Base-by-base conservation (phyloP, 1,140 invertebrate genomes). In the Propsilocerus akamusi region DNA sequence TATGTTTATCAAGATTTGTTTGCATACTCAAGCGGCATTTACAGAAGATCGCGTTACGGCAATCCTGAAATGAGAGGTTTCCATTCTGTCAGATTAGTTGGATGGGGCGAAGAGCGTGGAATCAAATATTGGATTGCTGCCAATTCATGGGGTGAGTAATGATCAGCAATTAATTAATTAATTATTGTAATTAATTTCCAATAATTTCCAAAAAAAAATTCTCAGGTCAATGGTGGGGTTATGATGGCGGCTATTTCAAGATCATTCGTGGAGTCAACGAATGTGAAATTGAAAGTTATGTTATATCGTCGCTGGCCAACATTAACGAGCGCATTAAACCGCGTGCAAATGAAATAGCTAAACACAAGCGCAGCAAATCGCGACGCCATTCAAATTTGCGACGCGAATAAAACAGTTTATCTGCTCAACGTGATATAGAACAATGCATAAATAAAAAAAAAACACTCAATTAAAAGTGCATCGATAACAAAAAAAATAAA, bases 1-100 rank as follows among this genome's bases (percentile, higher is more conserved):
- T 75, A 72, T 49, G 86, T 96, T 1, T 78, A 86, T 57, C 81
- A 83, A 53, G 91, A 96, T 60, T 91, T 97, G 68, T 97, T 91
- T 68, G 73, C 81, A 49, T 97, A 97, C 63, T 71, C 72, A 49
- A 69, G 73, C 17, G 92, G 92, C 5, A 70, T 97, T 26, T 97
- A 95, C 66, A 71, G 69, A 5, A 77, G 80, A 53, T 75, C 78
- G 1, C 65, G 66, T 3, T 61, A 73, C 32, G 73, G 72, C 4
- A 64, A 74, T 14, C 59, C 63, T 8, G 60, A 75, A 37, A 62
- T 72, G 37, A 73, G 71, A 6, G 87, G 83, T 2, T 86, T 83
- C 58, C 92, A 96, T 66, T 92, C 90, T 17, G 87, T 96, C 1
- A 76, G 87, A 57, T 81, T 97, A 54, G 67, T 95, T 1, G 92